Percentiles rank a stretch among this genome's conserved stretches.
Evolutionary conservation across 2,888 invertebrate genomes (phyloP).

Genomic region (Sarcophaga variegata): DNA sequence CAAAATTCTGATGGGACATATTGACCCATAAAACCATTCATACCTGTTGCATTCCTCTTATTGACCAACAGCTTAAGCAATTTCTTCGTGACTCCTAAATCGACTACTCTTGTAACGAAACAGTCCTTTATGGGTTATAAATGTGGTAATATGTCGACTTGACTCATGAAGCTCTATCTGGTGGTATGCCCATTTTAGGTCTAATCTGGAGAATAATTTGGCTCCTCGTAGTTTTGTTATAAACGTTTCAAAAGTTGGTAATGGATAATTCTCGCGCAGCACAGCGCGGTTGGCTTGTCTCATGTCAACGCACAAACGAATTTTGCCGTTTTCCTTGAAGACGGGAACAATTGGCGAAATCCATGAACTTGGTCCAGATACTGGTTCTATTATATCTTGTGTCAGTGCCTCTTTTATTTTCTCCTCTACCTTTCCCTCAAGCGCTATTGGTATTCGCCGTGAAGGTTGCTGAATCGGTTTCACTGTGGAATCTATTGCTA

Average conservation of each 20-base stretch:
- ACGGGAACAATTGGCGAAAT: background rate
- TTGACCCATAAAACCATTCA: no score
- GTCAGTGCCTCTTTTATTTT: background rate
- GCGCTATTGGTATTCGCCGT: no score
- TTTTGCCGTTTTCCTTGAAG: background rate
- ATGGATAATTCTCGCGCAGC: no score
- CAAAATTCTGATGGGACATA: no score
- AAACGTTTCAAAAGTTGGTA: background rate
- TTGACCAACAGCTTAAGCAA: no score
- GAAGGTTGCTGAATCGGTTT: background rate
- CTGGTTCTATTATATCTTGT: conserved; percentile 4
- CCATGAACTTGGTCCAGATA: conserved; percentile 8
- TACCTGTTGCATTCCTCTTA: no score
- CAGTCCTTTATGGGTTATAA: background rate
- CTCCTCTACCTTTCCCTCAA: no score
- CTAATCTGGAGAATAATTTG: background rate
- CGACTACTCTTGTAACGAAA: background rate
- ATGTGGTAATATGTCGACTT: background rate
- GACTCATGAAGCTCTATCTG: background rate
- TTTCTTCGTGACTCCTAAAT: no score
- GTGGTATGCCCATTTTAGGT: background rate
- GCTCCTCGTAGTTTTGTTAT: background rate
- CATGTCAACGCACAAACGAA: background rate
- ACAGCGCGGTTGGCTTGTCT: background rate
- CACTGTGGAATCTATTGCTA: background rate